Conservation (phyloP, 2,797 vertebrate species). For the Typhlichthys eigenmanni region DNA sequence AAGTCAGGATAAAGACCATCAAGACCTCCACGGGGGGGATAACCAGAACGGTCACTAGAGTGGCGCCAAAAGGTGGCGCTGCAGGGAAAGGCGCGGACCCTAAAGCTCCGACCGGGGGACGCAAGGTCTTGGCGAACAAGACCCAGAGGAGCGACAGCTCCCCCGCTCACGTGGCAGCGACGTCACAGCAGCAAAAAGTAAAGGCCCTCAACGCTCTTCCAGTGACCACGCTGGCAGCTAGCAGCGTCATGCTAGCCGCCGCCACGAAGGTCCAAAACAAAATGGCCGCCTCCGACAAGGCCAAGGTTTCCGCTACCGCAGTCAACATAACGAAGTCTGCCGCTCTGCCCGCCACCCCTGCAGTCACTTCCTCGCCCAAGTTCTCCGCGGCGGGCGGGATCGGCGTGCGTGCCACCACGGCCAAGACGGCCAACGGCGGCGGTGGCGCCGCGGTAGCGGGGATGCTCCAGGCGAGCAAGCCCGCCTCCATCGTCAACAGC, state of each 20-base stretch:
- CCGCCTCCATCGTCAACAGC: conserved; percentile 80
- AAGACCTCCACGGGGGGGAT: conserved; percentile 94
- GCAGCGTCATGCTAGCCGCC: conserved; percentile 93
- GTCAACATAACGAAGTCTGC: conserved; percentile 82
- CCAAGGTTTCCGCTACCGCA: conserved; percentile 83
- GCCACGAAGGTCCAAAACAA: conserved; percentile 96
- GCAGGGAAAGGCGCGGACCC: conserved; percentile 67
- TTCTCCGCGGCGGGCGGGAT: conserved; percentile 72
- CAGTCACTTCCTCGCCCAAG: conserved; percentile 67
- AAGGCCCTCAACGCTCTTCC: conserved; percentile 84
- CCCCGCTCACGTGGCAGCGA: conserved; percentile 51
- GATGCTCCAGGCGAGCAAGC: conserved; percentile 79
- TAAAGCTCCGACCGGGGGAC: conserved; percentile 70
- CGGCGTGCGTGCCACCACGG: conserved; percentile 71
- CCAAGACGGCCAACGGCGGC: conserved; percentile 85
- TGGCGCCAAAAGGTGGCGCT: conserved; percentile 74
- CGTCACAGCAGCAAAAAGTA: conserved; percentile 58
- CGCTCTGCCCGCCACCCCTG: conserved; percentile 76
- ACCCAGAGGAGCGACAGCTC: conserved; percentile 57
- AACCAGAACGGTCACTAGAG: conserved; percentile 91
- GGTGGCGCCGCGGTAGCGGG: conserved; percentile 55
- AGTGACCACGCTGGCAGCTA: conserved; percentile 89
- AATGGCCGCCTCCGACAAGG: conserved; percentile 76
- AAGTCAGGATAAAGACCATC: conserved; percentile 95
- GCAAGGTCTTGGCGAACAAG: conserved; percentile 63